Evolutionary conservation across 2,888 invertebrate species (phyloP), one percentile per base, ranked within the genome.

Genomic region (Bombylius discolor): DNA sequence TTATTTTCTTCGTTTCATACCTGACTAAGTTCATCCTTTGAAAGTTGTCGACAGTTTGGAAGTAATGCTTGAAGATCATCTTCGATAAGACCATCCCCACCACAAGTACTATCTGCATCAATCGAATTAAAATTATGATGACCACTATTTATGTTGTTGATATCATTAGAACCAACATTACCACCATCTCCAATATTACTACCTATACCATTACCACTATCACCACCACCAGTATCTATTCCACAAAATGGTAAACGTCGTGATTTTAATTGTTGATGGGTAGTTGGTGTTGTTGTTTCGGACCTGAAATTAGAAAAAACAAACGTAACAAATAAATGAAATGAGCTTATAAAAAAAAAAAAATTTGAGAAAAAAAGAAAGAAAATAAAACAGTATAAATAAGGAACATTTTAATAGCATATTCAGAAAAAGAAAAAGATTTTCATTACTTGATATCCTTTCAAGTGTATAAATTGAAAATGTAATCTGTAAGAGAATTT

Each of bases 21-120:
- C 71, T 74, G 74, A 69, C 72, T 74, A 63, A 74, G 70, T 68
- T 73, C 73, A 68, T 74, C 74, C 63, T 70, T 65, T 39, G 70
- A 73, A 61, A 69, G 66, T 55, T 68, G 71, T 50, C 67, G 65
- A 62, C 69, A 70, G 62, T 70, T 70, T 61, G 73, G 73, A 66
- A 73, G 57, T 53, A 74, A 64, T 9, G 72, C 72, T 60, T 73
- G 69, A 67, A 72, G 67, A 60, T 74, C 74, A 62, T 74, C 73
- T 58, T 73, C 73, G 51, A 70, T 71, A 42, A 65, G 64, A 51
- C 65, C 67, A 62, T 67, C 67, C 53, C 61, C 65, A 56, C 66
- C 65, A 64, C 66, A 68, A 59, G 66, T 70, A 57, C 66, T 67
- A 39, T 68, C 71, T 39, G 67, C 68, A 57, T 73, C 73, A 54